phyloP scores from a whole-genome alignment of 2,797 vertebrate genomes.

The Anniella stebbinsi region DNA sequence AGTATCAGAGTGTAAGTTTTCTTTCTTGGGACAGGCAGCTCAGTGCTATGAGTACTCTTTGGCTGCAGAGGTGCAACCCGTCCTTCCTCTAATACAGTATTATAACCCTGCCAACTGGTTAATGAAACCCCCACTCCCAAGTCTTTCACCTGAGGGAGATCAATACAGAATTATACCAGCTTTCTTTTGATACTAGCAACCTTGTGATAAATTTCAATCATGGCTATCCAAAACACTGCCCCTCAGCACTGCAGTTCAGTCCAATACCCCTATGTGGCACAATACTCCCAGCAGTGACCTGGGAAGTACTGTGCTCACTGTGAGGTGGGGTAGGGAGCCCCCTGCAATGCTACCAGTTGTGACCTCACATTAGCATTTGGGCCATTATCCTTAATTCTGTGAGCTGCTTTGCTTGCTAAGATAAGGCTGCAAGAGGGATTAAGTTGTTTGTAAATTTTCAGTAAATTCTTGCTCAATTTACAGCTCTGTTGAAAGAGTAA shows the following conservation, averaged over 20 bases:
- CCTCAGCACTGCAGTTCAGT: neutral
- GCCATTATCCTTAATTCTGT: neutral
- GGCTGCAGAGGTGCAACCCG: neutral
- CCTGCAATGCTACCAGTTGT: neutral
- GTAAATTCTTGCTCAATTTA: rapidly evolving
- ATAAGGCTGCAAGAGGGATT: neutral
- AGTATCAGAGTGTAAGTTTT: neutral
- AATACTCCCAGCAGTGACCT: neutral
- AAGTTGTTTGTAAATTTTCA: constrained; percentile 11
- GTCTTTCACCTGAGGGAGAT: neutral
- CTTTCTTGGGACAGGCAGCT: neutral
- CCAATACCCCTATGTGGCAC: neutral
- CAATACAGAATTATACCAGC: neutral
- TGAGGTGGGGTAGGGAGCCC: neutral
- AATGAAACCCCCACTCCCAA: neutral
- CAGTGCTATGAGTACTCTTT: neutral
- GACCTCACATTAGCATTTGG: neutral
- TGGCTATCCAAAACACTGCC: neutral
- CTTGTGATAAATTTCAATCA: neutral
- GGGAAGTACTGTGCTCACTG: neutral
- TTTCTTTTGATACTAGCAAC: neutral
- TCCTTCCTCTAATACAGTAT: neutral
- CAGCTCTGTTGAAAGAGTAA: neutral
- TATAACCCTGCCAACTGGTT: neutral
- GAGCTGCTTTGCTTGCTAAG: neutral